Conservation (phyloP, 2,888 invertebrate genomes). For the Suillia variegata region DNA sequence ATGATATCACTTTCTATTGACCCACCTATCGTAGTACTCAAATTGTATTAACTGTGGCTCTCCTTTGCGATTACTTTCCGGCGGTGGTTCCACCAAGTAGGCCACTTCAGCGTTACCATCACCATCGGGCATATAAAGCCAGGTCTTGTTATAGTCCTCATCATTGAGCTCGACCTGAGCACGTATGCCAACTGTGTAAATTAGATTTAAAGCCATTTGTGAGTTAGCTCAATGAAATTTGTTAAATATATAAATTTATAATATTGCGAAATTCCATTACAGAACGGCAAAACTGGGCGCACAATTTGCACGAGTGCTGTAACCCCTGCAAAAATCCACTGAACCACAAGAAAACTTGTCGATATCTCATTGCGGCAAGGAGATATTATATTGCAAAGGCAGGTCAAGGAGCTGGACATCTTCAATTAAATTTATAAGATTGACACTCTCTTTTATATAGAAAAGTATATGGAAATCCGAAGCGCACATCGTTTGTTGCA, state of each 20-base stretch:
- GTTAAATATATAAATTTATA: background rate
- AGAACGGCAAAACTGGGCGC: constrained; percentile 44
- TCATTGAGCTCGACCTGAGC: constrained; percentile 52
- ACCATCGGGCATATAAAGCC: constrained; percentile 62
- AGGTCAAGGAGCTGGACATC: constrained; percentile 44
- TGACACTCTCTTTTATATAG: too few species aligned
- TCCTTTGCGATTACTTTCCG: constrained; percentile 43
- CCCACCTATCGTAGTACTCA: constrained; percentile 52
- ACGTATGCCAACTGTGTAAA: constrained; percentile 46
- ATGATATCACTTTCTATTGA: background rate
- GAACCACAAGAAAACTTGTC: constrained; percentile 46
- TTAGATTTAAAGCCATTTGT: background rate
- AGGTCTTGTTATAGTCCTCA: constrained; percentile 59
- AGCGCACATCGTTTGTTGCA: too few species aligned
- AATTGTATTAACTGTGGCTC: constrained; percentile 49
- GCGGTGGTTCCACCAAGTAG: constrained; percentile 54
- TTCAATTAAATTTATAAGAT: background rate
- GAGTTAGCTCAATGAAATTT: background rate
- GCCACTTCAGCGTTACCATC: constrained; percentile 57
- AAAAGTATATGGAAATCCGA: too few species aligned
- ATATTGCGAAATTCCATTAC: constrained; percentile 41
- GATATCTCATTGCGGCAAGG: constrained; percentile 54
- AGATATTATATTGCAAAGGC: constrained; percentile 54
- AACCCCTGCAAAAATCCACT: constrained; percentile 51
- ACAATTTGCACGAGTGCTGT: constrained; percentile 48